Percentiles rank a stretch among this genome's conserved stretches.
phyloP scores from a whole-genome alignment of 2,888 invertebrate species.

The Sarcophaga rosellei region DNA sequence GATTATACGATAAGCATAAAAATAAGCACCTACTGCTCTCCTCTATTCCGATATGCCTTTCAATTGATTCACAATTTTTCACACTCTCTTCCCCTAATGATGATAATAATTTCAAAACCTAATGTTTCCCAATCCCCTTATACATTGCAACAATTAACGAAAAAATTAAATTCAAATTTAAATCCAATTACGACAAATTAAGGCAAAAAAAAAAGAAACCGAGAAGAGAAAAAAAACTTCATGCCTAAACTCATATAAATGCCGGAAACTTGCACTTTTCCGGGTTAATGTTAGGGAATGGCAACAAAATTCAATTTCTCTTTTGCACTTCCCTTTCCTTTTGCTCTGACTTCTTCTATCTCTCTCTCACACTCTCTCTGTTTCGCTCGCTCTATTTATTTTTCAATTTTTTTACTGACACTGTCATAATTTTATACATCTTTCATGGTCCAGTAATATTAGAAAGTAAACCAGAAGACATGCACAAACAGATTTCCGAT shows the following conservation, averaged over 20 bases:
- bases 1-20: no score
- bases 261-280: slow-evolving; percentile 55
- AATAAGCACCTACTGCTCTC: no score
- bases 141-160: no score
- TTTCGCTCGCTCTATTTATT: neutral
- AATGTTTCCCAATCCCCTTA: no score
- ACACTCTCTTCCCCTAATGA: no score
- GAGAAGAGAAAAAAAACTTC: neutral
- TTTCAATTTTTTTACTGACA: neutral
- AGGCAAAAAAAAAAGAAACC: neutral
- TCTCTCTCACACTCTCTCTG: slow-evolving; percentile 25
- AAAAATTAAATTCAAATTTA: no score
- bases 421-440: slow-evolving; percentile 51
- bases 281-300: slow-evolving; percentile 54
- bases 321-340: slow-evolving; percentile 26
- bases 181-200: neutral
- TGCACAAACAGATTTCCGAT: neutral
- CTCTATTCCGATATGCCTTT: no score
- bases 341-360: slow-evolving; percentile 25
- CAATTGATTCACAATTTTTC: no score
- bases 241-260: slow-evolving; percentile 11
- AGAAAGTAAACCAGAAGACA: slow-evolving; percentile 10
- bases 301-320: slow-evolving; percentile 58
- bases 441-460: slow-evolving; percentile 58
- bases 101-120: no score